phyloP scores from a whole-genome alignment of 2,797 vertebrate species.

The Dromococcyx pavoninus region DNA sequence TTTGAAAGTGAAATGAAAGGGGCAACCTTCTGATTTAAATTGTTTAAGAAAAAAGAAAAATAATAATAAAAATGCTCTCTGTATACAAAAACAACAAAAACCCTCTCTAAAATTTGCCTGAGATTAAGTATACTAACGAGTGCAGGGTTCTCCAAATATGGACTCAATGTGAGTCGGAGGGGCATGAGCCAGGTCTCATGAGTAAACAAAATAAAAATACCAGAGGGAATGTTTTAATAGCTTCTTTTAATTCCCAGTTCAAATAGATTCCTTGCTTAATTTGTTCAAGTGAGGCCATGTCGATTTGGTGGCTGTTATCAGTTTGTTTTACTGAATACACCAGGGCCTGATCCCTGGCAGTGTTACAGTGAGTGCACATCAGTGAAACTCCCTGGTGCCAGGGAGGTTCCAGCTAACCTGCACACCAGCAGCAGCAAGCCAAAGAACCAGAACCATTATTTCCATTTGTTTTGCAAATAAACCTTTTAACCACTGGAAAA shows the following conservation, averaged over 20 bases:
- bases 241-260: conserved; percentile 64
- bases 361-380: not conserved
- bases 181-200: conserved; percentile 63
- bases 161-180: conserved; percentile 37
- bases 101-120: conserved; percentile 50
- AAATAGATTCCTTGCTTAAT: conserved; percentile 55
- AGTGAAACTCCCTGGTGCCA: not conserved
- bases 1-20: not conserved
- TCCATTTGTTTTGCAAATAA: not conserved
- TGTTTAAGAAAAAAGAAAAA: conserved; percentile 58
- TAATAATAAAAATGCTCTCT: not conserved
- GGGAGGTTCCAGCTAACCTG: not conserved
- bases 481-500: not conserved
- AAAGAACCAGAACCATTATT: not conserved
- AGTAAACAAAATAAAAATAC: conserved; percentile 75
- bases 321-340: not conserved
- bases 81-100: conserved; percentile 18
- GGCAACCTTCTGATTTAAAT: conserved; percentile 49
- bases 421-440: not conserved
- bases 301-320: not conserved
- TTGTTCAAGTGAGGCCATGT: not conserved
- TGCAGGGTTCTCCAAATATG: conserved; percentile 75
- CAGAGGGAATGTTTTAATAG: conserved; percentile 71
- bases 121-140: conserved; percentile 58
- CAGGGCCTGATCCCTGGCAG: not conserved